These are phyloP conservation scores for Intellagama lesueurii DNA, from an alignment of 2,797 vertebrate genomes.

Conservation along the genomic window DNA sequence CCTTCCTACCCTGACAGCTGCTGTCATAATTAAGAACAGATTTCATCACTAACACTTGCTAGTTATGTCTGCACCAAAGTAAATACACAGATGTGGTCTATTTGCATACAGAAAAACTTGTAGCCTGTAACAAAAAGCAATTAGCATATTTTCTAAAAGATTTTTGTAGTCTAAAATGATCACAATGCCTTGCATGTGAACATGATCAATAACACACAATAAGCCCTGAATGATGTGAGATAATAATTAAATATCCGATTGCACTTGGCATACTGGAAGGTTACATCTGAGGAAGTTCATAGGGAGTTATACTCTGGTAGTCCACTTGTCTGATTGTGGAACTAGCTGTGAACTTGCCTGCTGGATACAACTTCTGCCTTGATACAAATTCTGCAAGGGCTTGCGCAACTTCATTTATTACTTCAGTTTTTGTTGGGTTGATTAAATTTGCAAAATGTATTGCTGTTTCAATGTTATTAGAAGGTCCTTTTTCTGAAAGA, in stretches of 20 bases:
- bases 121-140: slow-evolving; percentile 70
- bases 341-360: too few relatives aligned
- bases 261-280: too few relatives aligned
- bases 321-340: too few relatives aligned
- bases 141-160: slow-evolving; percentile 74
- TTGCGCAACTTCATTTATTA: slow-evolving; percentile 42
- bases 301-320: too few relatives aligned
- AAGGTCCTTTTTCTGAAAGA: slow-evolving; percentile 56
- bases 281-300: too few relatives aligned
- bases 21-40: slow-evolving; percentile 86
- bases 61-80: slow-evolving; percentile 81
- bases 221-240: slow-evolving; percentile 54
- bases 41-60: slow-evolving; percentile 84
- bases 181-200: slow-evolving; percentile 61
- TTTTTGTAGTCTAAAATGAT: slow-evolving; percentile 73
- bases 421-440: slow-evolving; percentile 58
- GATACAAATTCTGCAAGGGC: too few relatives aligned
- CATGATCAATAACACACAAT: slow-evolving; percentile 51
- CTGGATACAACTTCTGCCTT: too few relatives aligned
- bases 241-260: slow-evolving; percentile 34
- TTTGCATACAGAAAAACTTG: slow-evolving; percentile 77
- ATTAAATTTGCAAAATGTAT: slow-evolving; percentile 72
- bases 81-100: slow-evolving; percentile 84
- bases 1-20: slow-evolving; percentile 81
- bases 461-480: slow-evolving; percentile 70